Conservation (phyloP, 1,140 invertebrate species). For the Potamilus streckersoni region DNA sequence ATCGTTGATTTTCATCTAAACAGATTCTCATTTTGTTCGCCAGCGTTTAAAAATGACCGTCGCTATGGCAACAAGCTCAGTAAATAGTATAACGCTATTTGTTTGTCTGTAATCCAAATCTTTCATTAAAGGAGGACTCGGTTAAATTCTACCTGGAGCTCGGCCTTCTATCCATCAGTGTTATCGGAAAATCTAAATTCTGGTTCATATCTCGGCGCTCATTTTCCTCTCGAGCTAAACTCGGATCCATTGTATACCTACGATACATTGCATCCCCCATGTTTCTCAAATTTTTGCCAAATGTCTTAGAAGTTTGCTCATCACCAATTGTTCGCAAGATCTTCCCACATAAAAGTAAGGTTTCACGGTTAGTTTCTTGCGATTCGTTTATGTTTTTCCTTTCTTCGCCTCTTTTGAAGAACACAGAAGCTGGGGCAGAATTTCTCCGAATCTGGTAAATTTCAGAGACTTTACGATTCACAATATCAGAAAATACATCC, state of each 20-base stretch:
- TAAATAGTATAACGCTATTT: too few species aligned
- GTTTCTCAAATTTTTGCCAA: conserved; percentile 13
- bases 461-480: neutral
- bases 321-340: conserved; percentile 27
- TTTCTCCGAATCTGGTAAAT: neutral
- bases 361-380: neutral
- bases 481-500: neutral
- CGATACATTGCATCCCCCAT: conserved; percentile 25
- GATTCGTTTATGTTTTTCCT: neutral
- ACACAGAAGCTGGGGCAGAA: neutral
- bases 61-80: too few species aligned
- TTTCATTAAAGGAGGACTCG: too few species aligned
- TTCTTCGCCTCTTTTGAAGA: neutral
- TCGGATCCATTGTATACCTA: conserved; percentile 5
- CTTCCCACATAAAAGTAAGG: conserved; percentile 13
- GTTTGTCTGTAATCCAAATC: too few species aligned
- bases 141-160: too few species aligned
- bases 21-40: too few species aligned
- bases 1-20: too few species aligned
- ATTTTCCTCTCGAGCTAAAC: neutral
- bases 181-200: too few species aligned
- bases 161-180: too few species aligned
- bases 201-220: too few species aligned
- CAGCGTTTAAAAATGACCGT: too few species aligned
- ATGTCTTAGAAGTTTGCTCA: conserved; percentile 10